Percentiles rank a stretch among this genome's conserved stretches.
Conservation (phyloP, 2,113 vertebrate genomes). For the Pygoscelis adeliae region DNA sequence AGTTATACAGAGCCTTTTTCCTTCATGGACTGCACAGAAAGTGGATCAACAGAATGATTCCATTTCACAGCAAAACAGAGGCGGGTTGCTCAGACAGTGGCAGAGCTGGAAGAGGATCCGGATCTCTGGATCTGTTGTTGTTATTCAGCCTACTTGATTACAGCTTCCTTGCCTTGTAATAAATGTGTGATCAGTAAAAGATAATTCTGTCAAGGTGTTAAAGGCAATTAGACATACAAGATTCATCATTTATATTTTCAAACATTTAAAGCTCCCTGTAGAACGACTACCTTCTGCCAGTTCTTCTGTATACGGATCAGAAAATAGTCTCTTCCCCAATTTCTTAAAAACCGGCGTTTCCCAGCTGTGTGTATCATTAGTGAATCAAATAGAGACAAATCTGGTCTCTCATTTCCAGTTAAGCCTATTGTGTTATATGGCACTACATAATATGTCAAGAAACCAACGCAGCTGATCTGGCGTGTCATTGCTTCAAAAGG, state of each 20-base stretch:
- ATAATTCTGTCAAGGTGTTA: not conserved
- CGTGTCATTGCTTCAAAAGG: not conserved
- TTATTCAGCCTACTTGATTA: not conserved
- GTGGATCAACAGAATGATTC: not conserved
- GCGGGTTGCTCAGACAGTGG: not conserved
- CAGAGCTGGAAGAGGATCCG: not conserved
- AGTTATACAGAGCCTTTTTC: not conserved
- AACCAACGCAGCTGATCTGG: not conserved
- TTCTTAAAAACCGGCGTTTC: not conserved
- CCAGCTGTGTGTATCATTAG: not conserved
- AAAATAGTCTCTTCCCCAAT: not conserved
- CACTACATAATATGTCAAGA: not conserved
- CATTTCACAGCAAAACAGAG: not conserved
- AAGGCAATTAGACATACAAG: not conserved
- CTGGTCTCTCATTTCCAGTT: not conserved
- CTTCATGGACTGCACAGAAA: not conserved
- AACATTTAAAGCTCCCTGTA: not conserved
- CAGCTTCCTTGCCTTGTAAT: not conserved
- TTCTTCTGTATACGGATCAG: not conserved
- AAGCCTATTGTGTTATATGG: not conserved
- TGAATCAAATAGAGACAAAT: not conserved
- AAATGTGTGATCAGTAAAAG: not conserved
- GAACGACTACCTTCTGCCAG: not conserved
- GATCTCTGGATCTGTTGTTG: too few relatives aligned
- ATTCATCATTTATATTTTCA: not conserved